Evolutionary conservation across 2,113 vertebrate genomes (phyloP).

Genomic region (Mustela lutreola): DNA sequence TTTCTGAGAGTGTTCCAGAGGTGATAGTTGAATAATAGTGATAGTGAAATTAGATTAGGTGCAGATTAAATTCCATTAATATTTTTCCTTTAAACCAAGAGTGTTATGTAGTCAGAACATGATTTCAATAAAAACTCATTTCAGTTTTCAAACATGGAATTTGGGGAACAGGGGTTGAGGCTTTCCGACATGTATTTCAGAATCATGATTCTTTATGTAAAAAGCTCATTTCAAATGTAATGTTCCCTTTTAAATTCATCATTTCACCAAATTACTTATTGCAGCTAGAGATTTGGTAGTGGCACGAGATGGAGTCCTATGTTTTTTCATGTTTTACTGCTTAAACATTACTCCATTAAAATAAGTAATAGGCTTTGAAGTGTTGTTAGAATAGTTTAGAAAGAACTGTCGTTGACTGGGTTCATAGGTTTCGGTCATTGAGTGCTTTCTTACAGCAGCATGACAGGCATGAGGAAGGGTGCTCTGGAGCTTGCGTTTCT

Average conservation of each 20-base stretch:
- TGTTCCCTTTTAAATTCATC: constrained; percentile 24
- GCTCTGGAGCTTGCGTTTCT: not conserved
- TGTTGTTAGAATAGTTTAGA: not conserved
- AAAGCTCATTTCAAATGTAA: constrained; percentile 1
- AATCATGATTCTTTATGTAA: not conserved
- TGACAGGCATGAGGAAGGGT: not conserved
- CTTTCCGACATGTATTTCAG: not conserved
- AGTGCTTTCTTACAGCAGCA: not conserved
- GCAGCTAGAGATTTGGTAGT: not conserved
- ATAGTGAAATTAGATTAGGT: not conserved
- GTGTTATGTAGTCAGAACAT: constrained; percentile 23
- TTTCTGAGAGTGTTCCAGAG: not conserved
- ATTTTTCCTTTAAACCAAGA: constrained; percentile 19
- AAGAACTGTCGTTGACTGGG: not conserved
- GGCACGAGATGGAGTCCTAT: not conserved
- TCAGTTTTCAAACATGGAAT: not conserved
- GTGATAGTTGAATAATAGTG: not conserved
- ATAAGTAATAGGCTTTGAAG: not conserved
- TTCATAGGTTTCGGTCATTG: not conserved
- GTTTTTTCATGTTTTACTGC: not conserved
- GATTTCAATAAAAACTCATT: not conserved
- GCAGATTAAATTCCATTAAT: not conserved
- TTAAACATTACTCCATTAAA: not conserved
- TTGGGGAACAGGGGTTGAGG: not conserved
- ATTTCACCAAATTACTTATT: not conserved